A percentile compares a stretch with the other conserved stretches of the same genome.
These are phyloP conservation scores for Tetrao urogallus DNA, from an alignment of 2,113 vertebrate species.

Conservation along the genomic window DNA sequence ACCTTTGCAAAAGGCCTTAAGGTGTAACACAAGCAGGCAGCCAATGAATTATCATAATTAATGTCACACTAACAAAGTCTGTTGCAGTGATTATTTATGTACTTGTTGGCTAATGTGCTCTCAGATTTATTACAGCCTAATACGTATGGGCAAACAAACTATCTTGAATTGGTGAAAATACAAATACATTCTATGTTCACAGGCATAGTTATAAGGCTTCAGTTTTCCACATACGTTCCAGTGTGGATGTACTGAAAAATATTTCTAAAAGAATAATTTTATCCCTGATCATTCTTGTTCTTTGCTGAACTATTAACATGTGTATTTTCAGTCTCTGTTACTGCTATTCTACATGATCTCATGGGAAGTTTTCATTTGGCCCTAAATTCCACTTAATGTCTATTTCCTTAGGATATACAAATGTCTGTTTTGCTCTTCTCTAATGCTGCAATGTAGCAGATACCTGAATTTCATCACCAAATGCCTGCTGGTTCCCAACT, in stretches of 20 bases:
- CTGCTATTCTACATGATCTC: background rate
- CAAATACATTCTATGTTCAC: background rate
- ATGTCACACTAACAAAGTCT: conserved; percentile 59
- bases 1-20: background rate
- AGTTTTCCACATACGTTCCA: background rate
- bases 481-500: background rate
- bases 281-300: background rate
- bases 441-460: background rate
- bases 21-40: background rate
- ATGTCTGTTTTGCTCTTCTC: background rate
- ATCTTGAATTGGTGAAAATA: conserved; percentile 17
- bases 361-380: background rate
- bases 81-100: conserved; percentile 34
- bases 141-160: conserved; percentile 40
- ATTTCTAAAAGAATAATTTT: background rate
- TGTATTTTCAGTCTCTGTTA: background rate
- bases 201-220: background rate
- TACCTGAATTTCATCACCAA: background rate
- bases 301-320: background rate
- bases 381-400: background rate
- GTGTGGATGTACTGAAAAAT: background rate
- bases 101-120: conserved; percentile 35
- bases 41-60: conserved; percentile 62
- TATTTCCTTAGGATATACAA: background rate
- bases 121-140: conserved; percentile 37